A percentile compares a stretch with the other conserved stretches of the same genome.
phyloP scores from a whole-genome alignment of 1,140 invertebrate genomes.

The Camponotus floridanus region DNA sequence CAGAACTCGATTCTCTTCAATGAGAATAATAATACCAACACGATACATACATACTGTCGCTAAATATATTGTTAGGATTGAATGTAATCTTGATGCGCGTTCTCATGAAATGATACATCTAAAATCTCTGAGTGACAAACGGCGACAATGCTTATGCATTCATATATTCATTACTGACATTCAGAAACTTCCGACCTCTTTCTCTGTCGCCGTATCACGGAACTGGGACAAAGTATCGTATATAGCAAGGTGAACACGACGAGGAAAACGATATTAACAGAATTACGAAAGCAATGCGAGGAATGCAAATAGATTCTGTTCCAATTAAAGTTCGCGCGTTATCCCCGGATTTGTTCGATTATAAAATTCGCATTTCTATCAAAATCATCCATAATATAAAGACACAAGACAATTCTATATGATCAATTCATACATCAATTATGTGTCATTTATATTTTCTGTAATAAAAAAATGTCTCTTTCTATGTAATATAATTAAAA shows the following conservation, averaged over 20 bases:
- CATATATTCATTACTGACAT: conserved; percentile 67
- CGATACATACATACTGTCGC: background rate
- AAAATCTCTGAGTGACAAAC: conserved; percentile 26
- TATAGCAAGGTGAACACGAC: conserved; percentile 42
- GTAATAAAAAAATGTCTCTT: no score
- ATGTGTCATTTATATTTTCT: no score
- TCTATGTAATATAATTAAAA: no score
- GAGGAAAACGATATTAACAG: conserved; percentile 59
- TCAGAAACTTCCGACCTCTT: conserved; percentile 35
- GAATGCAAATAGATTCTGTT: conserved; percentile 40
- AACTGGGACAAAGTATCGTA: conserved; percentile 65
- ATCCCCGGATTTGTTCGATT: conserved; percentile 1
- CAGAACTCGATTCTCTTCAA: background rate
- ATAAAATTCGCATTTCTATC: background rate
- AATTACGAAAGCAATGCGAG: conserved; percentile 10
- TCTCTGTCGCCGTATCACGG: conserved; percentile 3
- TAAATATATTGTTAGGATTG: conserved; percentile 9
- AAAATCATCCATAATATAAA: background rate
- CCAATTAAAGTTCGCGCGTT: conserved; percentile 10
- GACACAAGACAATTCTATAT: background rate
- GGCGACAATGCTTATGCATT: conserved; percentile 61
- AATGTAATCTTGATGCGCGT: conserved; percentile 26
- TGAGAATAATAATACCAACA: background rate
- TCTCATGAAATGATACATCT: conserved; percentile 38
- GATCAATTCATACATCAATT: background rate